Percentiles rank a stretch among this genome's conserved stretches.
Conservation (phyloP, 1,140 invertebrate species). For the Gonatopus flavifemur region DNA sequence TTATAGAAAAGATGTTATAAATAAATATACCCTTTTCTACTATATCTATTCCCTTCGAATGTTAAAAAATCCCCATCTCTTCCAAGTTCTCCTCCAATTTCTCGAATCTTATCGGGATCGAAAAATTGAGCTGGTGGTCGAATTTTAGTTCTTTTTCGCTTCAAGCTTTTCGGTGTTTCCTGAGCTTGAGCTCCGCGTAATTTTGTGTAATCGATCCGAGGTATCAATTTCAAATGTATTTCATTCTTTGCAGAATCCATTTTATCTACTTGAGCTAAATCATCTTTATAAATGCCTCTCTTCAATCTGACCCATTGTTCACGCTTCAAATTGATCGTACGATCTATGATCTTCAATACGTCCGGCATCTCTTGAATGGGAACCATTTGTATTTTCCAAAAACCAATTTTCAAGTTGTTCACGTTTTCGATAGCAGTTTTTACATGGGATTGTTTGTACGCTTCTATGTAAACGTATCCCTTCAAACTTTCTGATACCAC, state of each 20-base stretch:
- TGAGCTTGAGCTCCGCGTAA: conserved; percentile 81
- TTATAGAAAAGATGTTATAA: neutral
- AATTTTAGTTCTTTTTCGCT: conserved; percentile 83
- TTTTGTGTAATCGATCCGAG: conserved; percentile 93
- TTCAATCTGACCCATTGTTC: conserved; percentile 97
- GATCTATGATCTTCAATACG: conserved; percentile 92
- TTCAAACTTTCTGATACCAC: conserved; percentile 96
- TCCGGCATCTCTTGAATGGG: conserved; percentile 99
- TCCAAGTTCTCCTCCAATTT: conserved; percentile 94
- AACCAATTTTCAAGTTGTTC: conserved; percentile 84
- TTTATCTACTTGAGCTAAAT: conserved; percentile 94
- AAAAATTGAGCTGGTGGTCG: conserved; percentile 90
- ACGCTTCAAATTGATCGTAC: conserved; percentile 84
- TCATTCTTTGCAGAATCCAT: conserved; percentile 92
- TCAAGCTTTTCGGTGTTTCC: conserved; percentile 75
- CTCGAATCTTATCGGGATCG: conserved; percentile 90
- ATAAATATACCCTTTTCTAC: conserved; percentile 69
- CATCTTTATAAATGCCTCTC: conserved; percentile 93
- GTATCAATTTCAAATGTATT: conserved; percentile 91
- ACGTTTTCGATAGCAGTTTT: conserved; percentile 93
- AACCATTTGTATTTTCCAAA: conserved; percentile 95
- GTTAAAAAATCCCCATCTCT: conserved; percentile 96
- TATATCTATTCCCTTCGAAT: conserved; percentile 96
- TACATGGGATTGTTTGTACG: conserved; percentile 97
- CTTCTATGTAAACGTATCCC: conserved; percentile 97